Percentiles rank a stretch among this genome's conserved stretches.
Evolutionary conservation across 2,113 vertebrate species (phyloP).

Genomic region (Enhydra lutris): DNA sequence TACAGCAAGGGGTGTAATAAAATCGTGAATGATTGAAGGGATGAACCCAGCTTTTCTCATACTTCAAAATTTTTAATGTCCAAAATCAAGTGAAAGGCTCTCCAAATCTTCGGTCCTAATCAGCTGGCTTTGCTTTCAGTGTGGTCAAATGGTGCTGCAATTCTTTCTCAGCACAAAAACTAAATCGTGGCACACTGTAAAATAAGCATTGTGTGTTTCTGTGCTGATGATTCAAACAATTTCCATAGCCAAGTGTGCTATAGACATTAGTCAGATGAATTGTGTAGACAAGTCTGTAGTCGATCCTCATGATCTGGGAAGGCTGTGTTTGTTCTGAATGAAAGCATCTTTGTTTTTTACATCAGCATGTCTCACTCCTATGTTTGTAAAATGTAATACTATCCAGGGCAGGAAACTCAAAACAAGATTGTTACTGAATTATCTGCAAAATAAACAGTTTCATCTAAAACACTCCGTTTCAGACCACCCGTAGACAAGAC

Average conservation of each 20-base stretch:
- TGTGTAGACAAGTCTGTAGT: neutral
- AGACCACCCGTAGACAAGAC: slow-evolving; percentile 51
- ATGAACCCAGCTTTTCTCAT: neutral
- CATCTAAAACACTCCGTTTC: slow-evolving; percentile 19
- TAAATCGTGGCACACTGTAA: neutral
- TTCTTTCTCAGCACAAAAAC: neutral
- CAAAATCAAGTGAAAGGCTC: neutral
- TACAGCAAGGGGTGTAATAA: neutral
- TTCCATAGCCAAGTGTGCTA: slow-evolving; percentile 29
- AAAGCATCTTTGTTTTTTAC: slow-evolving; percentile 22
- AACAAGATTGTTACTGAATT: slow-evolving; percentile 55
- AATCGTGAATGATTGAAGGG: neutral
- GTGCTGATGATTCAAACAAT: slow-evolving; percentile 19
- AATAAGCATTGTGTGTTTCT: neutral
- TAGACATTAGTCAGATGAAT: slow-evolving; percentile 30
- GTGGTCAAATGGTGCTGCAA: neutral
- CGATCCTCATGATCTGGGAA: neutral
- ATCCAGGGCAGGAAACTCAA: slow-evolving; percentile 49
- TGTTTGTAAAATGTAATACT: slow-evolving; percentile 61
- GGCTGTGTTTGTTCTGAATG: slow-evolving; percentile 23
- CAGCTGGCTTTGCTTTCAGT: neutral
- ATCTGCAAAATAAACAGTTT: slow-evolving; percentile 66
- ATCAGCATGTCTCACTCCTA: slow-evolving; percentile 27
- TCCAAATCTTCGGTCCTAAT: neutral
- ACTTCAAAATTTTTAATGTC: neutral